phyloP scores from a whole-genome alignment of 2,888 invertebrate genomes.

The Antheraea assamensis region DNA sequence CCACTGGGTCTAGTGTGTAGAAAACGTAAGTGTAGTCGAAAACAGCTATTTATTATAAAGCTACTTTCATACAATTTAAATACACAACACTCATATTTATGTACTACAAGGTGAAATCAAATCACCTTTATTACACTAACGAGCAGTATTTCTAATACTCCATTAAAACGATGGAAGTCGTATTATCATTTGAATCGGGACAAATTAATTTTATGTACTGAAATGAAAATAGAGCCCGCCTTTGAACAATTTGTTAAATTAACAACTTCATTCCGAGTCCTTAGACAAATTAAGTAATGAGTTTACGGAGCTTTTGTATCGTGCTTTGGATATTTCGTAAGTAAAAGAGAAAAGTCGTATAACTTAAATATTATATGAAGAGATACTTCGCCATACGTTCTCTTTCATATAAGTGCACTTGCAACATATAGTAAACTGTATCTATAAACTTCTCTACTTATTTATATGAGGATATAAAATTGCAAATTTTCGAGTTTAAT shows the following conservation, averaged over 20 bases:
- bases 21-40: too few relatives aligned
- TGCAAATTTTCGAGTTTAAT: too few relatives aligned
- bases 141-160: background rate
- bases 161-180: slow-evolving; percentile 15
- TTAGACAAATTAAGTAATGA: slow-evolving; percentile 13
- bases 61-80: background rate
- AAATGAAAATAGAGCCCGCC: slow-evolving; percentile 15
- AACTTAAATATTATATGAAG: background rate
- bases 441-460: too few relatives aligned
- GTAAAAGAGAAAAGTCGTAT: background rate
- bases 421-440: too few relatives aligned
- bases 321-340: background rate
- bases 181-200: slow-evolving; percentile 12
- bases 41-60: too few relatives aligned
- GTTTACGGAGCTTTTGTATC: slow-evolving; percentile 12
- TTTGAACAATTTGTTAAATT: slow-evolving; percentile 23
- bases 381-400: background rate
- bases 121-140: slow-evolving; percentile 11
- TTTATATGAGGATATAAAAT: too few relatives aligned
- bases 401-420: too few relatives aligned
- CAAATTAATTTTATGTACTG: slow-evolving; percentile 22
- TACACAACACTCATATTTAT: background rate
- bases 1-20: too few relatives aligned
- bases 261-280: slow-evolving; percentile 18
- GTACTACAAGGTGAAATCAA: background rate